phyloP scores from a whole-genome alignment of 2,113 vertebrate species.

The Pangasianodon hypophthalmus region DNA sequence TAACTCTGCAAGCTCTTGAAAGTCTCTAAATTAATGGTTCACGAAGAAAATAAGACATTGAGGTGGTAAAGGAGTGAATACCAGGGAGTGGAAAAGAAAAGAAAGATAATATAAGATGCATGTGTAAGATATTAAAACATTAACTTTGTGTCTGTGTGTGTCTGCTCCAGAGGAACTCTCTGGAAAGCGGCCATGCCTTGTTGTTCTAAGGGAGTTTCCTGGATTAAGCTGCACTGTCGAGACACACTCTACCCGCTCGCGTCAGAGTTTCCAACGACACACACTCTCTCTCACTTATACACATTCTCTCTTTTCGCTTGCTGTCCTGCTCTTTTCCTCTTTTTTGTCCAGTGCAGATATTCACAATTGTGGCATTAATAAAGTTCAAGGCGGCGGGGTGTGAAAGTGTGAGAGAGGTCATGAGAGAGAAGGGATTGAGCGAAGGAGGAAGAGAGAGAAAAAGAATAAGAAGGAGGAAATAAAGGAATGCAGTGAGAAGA shows the following conservation, averaged over 20 bases:
- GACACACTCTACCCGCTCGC: conserved; percentile 66
- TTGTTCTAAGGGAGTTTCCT: conserved; percentile 77
- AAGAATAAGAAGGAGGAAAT: conserved; percentile 54
- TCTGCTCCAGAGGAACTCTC: conserved; percentile 60
- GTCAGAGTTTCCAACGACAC: conserved; percentile 78
- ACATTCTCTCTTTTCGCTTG: conserved; percentile 51
- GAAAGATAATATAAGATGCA: conserved; percentile 42
- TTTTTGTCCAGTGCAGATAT: conserved; percentile 58
- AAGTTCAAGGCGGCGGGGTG: conserved; percentile 59
- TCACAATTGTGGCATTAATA: conserved; percentile 79
- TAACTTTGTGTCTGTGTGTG: conserved; percentile 31
- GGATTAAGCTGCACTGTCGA: conserved; percentile 51
- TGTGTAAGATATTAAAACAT: conserved; percentile 37
- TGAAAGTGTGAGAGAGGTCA: conserved; percentile 42
- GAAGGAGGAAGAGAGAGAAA: conserved; percentile 50
- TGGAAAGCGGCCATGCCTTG: conserved; percentile 79
- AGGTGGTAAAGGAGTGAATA: conserved; percentile 30
- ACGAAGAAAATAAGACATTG: not conserved
- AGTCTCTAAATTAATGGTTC: not conserved
- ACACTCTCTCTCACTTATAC: conserved; percentile 37
- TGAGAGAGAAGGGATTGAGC: conserved; percentile 48
- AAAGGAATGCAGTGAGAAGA: conserved; percentile 55
- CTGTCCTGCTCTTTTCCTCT: not conserved
- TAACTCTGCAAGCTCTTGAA: not conserved
- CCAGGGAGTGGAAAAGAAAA: conserved; percentile 48